Evolutionary conservation across 2,888 invertebrate species (phyloP).

Genomic region (Phlogophora meticulosa): DNA sequence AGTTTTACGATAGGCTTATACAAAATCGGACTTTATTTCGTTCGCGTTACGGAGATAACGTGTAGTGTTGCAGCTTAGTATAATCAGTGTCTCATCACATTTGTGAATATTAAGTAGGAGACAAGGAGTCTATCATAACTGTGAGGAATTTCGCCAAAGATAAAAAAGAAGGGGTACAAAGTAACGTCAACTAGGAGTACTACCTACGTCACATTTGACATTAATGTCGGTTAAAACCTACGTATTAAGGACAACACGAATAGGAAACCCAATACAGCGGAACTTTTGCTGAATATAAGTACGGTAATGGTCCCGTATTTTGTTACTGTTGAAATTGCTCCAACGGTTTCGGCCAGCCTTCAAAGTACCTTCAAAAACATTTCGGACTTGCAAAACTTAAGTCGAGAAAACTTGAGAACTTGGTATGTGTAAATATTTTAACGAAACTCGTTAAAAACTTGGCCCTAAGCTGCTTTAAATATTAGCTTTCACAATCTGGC

Average conservation of each 20-base stretch:
- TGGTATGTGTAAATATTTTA: constrained; percentile 40
- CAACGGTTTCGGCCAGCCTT: not conserved
- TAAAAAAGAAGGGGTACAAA: not conserved
- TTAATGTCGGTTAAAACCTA: constrained; percentile 9
- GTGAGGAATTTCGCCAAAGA: not conserved
- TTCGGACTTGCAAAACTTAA: not conserved
- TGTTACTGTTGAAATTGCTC: constrained; percentile 35
- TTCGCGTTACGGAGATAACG: no score
- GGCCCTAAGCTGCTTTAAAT: constrained; percentile 14
- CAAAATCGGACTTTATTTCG: no score
- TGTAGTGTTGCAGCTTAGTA: no score
- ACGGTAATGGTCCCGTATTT: constrained; percentile 29
- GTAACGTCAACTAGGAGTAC: not conserved
- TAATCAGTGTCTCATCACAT: no score
- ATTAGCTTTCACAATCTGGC: constrained; percentile 11
- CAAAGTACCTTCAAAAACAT: constrained; percentile 8
- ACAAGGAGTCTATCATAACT: no score
- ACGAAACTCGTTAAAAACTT: constrained; percentile 51
- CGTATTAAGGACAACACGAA: constrained; percentile 18
- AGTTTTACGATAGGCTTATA: no score
- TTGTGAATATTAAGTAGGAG: no score
- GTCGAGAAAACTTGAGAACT: constrained; percentile 15
- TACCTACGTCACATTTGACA: constrained; percentile 19
- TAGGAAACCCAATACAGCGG: constrained; percentile 45
- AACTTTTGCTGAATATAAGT: constrained; percentile 28